Base-by-base conservation (phyloP, 1,140 invertebrate species). In the Ectropis grisescens region DNA sequence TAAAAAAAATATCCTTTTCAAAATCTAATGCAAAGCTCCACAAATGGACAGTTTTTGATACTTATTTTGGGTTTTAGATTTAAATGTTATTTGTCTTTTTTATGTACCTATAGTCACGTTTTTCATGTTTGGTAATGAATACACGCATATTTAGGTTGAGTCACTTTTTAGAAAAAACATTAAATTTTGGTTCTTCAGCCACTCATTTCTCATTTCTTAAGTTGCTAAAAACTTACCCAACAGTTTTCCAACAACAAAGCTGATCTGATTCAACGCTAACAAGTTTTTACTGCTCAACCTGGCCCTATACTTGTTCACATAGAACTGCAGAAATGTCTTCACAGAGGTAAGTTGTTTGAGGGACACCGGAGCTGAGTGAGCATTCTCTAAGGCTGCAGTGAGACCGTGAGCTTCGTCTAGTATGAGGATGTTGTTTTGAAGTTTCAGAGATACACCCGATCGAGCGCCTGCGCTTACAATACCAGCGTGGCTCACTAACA, bases 391-490 rank as follows among this genome's bases (percentile, higher is more conserved):
- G 0, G 95, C 92, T 40, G 98, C 94, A 11, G 98, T 81, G 3
- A 99, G 84, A 84, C 99, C 99, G 56, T 99, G 98, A 4, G 97
- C 98, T 82, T 99, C 98, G 74, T 99, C 98, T 29, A 99, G 89
- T 42, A 99, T 93, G 0, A 99, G 80, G 26, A 99, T 83, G 70
- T 93, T 94, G 40, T 91, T 88, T 58, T 91, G 88, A 2, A 98
- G 62, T 46, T 91, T 86, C 4, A 99, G 89, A n/a, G 93, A 91
- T 66, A 88, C 88, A 1, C 93, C 91, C 46, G 91, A 86, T 50
- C 98, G 84, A 0, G 97, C 97, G 6, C 84, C 85, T 64, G 90
- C 90, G 70, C 98, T 96, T 4, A 99, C 84, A 32, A 99, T 84
- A 13, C 92, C 89, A 51, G 95, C 94, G 59, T 97, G 96, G 3